Evolutionary conservation across 1,140 invertebrate genomes (phyloP).

Genomic region (Agrilus planipennis): DNA sequence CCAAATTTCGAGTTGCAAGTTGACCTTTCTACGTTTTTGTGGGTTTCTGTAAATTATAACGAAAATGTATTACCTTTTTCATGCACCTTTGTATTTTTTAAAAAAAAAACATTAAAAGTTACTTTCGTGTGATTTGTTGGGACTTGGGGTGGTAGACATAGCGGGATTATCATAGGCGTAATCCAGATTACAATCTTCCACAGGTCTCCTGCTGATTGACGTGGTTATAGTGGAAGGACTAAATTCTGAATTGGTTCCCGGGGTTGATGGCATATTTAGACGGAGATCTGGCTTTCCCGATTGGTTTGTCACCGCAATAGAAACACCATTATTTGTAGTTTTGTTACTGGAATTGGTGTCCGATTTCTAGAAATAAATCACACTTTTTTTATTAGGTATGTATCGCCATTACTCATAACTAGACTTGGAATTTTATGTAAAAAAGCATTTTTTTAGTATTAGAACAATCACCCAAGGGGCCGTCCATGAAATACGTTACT

Average conservation of each 20-base stretch:
- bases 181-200: conserved; percentile 53
- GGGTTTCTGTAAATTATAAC: background rate
- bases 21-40: background rate
- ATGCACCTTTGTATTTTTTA: no score
- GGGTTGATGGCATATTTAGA: conserved; percentile 23
- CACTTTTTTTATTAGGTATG: no score
- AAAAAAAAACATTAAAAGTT: conserved; percentile 1
- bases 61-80: no score
- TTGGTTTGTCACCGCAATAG: background rate
- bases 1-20: no score
- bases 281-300: conserved; percentile 22
- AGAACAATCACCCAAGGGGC: no score
- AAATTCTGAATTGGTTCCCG: conserved; percentile 17
- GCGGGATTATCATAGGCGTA: conserved; percentile 59
- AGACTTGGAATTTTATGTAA: no score
- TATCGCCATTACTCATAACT: no score
- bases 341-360: background rate
- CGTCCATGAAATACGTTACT: no score
- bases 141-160: conserved; percentile 45
- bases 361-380: conserved; percentile 3
- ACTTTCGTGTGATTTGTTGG: conserved; percentile 6
- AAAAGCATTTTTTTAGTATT: no score
- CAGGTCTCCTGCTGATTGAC: conserved; percentile 35
- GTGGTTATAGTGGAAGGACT: conserved; percentile 30
- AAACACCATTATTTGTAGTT: background rate